Evolutionary conservation across 2,888 invertebrate genomes (phyloP).

Genomic region (Drosophila suboccidentalis): DNA sequence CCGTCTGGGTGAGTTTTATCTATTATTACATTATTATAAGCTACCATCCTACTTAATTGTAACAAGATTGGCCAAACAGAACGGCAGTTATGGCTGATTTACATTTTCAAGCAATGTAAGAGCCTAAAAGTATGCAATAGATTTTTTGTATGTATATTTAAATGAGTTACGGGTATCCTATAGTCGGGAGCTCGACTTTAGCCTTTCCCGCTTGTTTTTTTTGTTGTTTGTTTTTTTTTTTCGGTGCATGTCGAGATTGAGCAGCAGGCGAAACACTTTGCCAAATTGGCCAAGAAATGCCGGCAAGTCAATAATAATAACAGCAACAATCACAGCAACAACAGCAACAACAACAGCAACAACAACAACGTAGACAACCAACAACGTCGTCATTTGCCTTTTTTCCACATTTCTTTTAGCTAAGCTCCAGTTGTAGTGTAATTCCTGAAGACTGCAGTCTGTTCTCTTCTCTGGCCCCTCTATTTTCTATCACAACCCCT

Average conservation of each 20-base stretch:
- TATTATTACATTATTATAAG: too few species aligned
- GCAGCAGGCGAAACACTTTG: constrained; percentile 71
- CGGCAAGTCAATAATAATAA: constrained; percentile 64
- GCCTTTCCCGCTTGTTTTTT: not conserved
- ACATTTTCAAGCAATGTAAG: too few species aligned
- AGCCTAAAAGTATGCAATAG: too few species aligned
- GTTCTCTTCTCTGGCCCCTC: not conserved
- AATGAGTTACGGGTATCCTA: too few species aligned
- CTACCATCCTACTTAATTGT: too few species aligned
- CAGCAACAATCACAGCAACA: constrained; percentile 33
- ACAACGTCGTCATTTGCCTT: constrained; percentile 34
- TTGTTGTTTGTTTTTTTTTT: not conserved
- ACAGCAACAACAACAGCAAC: constrained; percentile 2
- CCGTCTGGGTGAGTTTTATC: too few species aligned
- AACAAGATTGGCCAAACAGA: too few species aligned
- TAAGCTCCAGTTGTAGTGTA: constrained; percentile 19
- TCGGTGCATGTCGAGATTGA: constrained; percentile 53
- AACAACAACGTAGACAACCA: constrained; percentile 45
- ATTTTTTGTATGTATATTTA: too few species aligned
- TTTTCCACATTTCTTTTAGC: constrained; percentile 13
- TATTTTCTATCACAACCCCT: not conserved
- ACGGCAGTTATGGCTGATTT: too few species aligned
- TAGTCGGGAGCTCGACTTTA: too few species aligned
- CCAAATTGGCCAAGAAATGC: constrained; percentile 78
- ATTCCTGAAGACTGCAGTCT: constrained; percentile 10